These are phyloP conservation scores for Philereme transversata DNA, from an alignment of 2,888 invertebrate species.

Conservation along the genomic window DNA sequence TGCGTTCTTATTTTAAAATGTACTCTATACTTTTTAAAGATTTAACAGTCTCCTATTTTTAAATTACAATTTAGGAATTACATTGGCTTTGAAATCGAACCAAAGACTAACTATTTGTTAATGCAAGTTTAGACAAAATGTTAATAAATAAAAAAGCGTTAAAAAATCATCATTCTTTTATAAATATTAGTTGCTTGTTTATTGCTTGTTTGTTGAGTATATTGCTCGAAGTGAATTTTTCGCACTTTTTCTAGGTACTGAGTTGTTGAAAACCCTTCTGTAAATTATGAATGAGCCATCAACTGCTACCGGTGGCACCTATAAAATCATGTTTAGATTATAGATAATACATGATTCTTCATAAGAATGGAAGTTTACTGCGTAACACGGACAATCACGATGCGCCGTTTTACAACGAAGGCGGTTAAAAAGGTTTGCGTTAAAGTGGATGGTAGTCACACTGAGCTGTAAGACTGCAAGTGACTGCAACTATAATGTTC, in stretches of 20 bases:
- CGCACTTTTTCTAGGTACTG: neutral
- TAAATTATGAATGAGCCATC: conserved; percentile 25
- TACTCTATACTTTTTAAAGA: conserved; percentile 18
- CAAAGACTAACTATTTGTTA: too few species aligned
- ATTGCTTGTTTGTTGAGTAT: too few species aligned
- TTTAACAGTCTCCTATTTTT: neutral
- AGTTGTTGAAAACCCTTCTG: neutral
- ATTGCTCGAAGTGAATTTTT: neutral
- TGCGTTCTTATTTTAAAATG: conserved; percentile 26
- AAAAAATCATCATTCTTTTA: too few species aligned
- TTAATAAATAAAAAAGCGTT: too few species aligned
- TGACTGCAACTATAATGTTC: too few species aligned
- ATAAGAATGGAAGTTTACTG: conserved; percentile 75
- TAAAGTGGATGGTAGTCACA: conserved; percentile 59
- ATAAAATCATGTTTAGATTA: conserved; percentile 63
- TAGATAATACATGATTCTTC: conserved; percentile 65
- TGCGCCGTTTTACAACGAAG: conserved; percentile 76
- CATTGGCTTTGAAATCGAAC: too few species aligned
- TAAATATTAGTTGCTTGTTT: neutral
- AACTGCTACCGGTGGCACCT: conserved; percentile 35
- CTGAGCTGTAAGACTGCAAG: conserved; percentile 38
- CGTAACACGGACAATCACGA: conserved; percentile 81
- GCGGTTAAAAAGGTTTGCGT: conserved; percentile 77
- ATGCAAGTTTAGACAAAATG: too few species aligned
- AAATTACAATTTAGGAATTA: too few species aligned